Base-by-base conservation (phyloP, 92 coral and sea anemone genomes). In the Umimayanthus chanpuru region DNA sequence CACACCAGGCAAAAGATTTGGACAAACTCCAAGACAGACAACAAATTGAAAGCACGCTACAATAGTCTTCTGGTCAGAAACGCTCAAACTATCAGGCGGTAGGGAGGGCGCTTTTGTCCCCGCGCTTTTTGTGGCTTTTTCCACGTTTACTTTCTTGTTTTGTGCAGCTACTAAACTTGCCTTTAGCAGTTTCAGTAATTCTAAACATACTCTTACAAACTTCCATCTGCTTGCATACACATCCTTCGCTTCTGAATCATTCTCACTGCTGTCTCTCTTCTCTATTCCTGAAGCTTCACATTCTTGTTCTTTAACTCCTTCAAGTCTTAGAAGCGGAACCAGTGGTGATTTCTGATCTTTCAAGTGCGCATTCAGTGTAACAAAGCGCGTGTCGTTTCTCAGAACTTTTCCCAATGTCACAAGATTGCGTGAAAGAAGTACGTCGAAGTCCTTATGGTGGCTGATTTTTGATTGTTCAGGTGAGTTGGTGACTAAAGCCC, bases 1-100 rank as follows among this genome's bases (percentile, higher is more conserved):
- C 21, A 96, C 96, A 36, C 99, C 98, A 0, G 94, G 90, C 2
- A 92, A 79, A 16, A 96, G 94, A 76, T 95, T 95, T 12, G 98
- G 98, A 76, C 96, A 95, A 80, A 94, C 87, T 20, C 99, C 98
- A 23, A 96, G 89, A 39, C 89, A 88, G 1, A 93, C 95, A 28
- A 95, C 84, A 76, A 96, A 94, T 88, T 96, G 99, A 28, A 96
- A 66, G n/a, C 94, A 92, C 65, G 96, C 82, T 36, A 90, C 28
- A 18, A 95, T 91, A 10, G 88, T 81, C 73, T 94, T 95, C 88
- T 96, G 98, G 65, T 96, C 99, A 72, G 84, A 85, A 47, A 96
- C 92, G 56, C 98, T 92, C 36, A 96, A 82, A 66, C 90, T 82
- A 39, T 94, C 93, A 47, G 91, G 82, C n/a, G 89, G 85, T 9